Base-by-base conservation (phyloP, 2,888 invertebrate species). In the Drosophila mercatorum region DNA sequence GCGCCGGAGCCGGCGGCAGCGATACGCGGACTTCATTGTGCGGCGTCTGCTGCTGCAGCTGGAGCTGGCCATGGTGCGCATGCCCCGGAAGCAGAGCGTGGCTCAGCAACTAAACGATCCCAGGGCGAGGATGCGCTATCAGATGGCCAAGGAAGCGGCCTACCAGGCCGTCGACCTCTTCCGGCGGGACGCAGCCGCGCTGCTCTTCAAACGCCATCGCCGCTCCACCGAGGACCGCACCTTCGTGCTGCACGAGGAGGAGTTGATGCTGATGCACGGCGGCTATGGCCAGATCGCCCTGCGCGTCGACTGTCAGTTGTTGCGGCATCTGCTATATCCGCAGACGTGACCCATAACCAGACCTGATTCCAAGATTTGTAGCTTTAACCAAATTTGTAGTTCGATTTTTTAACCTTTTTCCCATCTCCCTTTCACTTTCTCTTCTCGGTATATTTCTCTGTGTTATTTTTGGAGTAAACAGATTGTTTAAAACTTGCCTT, bases 11-110 rank as follows among this genome's bases (percentile, higher is more conserved):
- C 28, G 62, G 5, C 40, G 22, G 7, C 41, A 41, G 0, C 34
- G 31, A 7, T 82, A 40, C 31, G 73, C 65, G 7, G 28, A 64
- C 38, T 85, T 75, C 3, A 75, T 85, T 11, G 22, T 82, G 44
- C 78, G 83, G 2, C 86, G 86, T 5, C 31, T 82, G 49, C 12
- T 82, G 7, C 44, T 67, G n/a, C 73, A 80, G 4, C 67, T 83
- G 55, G 74, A 80, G 11, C 17, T 47, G 59, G 80, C 78, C 47
- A 51, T 63, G 49, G 12, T 52, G n/a, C 31, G 36, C 0, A 34
- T 77, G 56, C 72, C 82, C 1, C 2, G 7, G 7, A 8, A 7
- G 0, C 6, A 28, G 10, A 12, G 46, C 0, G 7, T 34, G 26
- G n/a, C 47, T 2, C 41, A 38, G 4, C 52, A 40, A 4, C 14